phyloP scores from a whole-genome alignment of 2,888 invertebrate species.

The Ormia ochracea region DNA sequence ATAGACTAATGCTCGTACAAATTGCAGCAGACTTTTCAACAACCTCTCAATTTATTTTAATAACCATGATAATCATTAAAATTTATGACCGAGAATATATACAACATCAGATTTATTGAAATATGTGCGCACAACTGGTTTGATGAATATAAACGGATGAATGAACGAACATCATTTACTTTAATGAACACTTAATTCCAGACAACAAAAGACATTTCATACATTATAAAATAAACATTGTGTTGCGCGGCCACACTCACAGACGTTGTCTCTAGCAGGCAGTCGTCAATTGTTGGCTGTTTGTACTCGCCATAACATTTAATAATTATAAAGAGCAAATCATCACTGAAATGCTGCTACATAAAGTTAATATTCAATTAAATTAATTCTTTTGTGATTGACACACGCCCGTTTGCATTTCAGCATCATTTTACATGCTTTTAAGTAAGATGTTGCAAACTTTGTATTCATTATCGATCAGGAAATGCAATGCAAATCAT shows the following conservation, averaged over 20 bases:
- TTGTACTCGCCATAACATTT: not conserved
- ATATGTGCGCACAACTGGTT: too few species aligned
- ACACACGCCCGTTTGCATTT: not conserved
- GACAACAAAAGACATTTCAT: conserved; percentile 26
- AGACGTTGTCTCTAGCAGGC: not conserved
- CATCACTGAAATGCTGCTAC: conserved; percentile 40
- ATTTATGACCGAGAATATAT: conserved; percentile 33
- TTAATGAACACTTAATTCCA: conserved; percentile 28
- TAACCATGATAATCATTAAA: conserved; percentile 53
- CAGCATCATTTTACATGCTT: not conserved
- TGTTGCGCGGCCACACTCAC: not conserved
- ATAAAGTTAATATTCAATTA: conserved; percentile 48
- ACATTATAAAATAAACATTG: not conserved
- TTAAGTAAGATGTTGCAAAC: too few species aligned
- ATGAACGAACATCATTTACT: conserved; percentile 12
- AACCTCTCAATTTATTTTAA: conserved; percentile 60
- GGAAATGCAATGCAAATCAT: too few species aligned
- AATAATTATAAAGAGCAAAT: conserved; percentile 26
- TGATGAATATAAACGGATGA: conserved; percentile 7
- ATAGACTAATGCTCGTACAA: conserved; percentile 36
- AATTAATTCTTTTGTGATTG: conserved; percentile 29
- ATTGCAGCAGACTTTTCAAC: conserved; percentile 51
- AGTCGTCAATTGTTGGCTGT: not conserved
- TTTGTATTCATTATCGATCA: too few species aligned
- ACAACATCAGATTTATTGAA: not conserved